These are phyloP conservation scores for Muschampia plurimacula DNA, from an alignment of 2,888 invertebrate genomes.

Conservation along the genomic window DNA sequence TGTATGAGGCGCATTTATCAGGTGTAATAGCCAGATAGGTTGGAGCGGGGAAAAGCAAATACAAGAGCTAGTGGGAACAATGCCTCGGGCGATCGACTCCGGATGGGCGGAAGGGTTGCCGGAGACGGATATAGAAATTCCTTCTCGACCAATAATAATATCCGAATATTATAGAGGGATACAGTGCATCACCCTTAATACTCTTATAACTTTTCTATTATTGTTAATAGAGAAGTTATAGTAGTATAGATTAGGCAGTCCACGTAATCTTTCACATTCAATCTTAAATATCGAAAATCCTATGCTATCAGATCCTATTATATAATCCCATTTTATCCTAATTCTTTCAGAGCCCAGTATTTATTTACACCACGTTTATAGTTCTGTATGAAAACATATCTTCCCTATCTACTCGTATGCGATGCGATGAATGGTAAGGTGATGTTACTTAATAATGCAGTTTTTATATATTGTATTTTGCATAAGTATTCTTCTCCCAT, in stretches of 20 bases:
- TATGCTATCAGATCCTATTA: too few species aligned
- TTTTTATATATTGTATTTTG: too few species aligned
- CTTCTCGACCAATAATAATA: neutral
- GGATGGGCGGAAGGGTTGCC: constrained; percentile 39
- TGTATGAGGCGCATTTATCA: constrained; percentile 67
- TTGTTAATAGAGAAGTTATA: too few species aligned
- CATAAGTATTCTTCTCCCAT: neutral
- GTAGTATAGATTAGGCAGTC: too few species aligned
- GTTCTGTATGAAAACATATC: too few species aligned
- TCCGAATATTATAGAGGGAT: neutral
- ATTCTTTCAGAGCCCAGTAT: too few species aligned
- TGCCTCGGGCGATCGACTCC: constrained; percentile 64
- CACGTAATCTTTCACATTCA: too few species aligned
- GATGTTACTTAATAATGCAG: too few species aligned
- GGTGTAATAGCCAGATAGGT: constrained; percentile 51
- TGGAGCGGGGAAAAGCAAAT: constrained; percentile 54
- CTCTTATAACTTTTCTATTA: neutral
- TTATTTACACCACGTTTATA: too few species aligned
- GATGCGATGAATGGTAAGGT: neutral
- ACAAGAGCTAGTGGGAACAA: constrained; percentile 72
- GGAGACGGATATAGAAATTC: neutral
- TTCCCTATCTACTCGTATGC: too few species aligned
- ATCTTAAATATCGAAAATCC: too few species aligned
- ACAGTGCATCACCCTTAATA: neutral
- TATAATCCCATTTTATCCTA: too few species aligned